phyloP scores from a whole-genome alignment of 1,140 invertebrate genomes.

The Bicyclus anynana region DNA sequence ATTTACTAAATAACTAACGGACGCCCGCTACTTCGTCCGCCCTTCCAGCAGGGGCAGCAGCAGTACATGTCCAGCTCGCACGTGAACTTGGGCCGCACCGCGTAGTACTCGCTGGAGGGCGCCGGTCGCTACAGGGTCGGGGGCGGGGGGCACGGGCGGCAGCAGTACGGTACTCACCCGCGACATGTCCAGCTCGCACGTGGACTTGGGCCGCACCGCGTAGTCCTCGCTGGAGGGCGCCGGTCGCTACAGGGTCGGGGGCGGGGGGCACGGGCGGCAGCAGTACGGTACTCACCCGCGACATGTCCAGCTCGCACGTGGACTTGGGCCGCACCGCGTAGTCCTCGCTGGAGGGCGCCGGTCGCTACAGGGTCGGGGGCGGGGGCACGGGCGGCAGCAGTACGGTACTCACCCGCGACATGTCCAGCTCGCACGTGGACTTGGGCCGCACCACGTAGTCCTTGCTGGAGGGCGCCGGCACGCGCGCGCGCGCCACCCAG shows the following conservation, averaged over 20 bases:
- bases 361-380: slow-evolving; percentile 96
- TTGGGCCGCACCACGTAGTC: slow-evolving; percentile 97
- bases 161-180: slow-evolving; percentile 76
- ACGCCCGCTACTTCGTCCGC: too few relatives aligned
- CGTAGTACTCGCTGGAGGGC: slow-evolving; percentile 98
- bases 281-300: slow-evolving; percentile 78
- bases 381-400: slow-evolving; percentile 29
- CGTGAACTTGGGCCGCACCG: slow-evolving; percentile 94
- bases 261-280: slow-evolving; percentile 39
- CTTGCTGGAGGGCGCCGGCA: slow-evolving; percentile 96
- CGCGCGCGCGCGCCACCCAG: slow-evolving; percentile 95
- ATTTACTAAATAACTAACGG: too few relatives aligned
- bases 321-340: slow-evolving; percentile 97
- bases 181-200: slow-evolving; percentile 90
- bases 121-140: slow-evolving; percentile 96
- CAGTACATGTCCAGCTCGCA: slow-evolving; percentile 87
- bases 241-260: slow-evolving; percentile 97
- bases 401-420: slow-evolving; percentile 82
- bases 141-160: slow-evolving; percentile 72
- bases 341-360: slow-evolving; percentile 96
- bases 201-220: slow-evolving; percentile 95
- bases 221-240: slow-evolving; percentile 98
- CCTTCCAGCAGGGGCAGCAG: background rate
- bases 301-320: slow-evolving; percentile 91
- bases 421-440: slow-evolving; percentile 92